Evolutionary conservation across 2,888 invertebrate species (phyloP).

Genomic region (Catocala fraxini): DNA sequence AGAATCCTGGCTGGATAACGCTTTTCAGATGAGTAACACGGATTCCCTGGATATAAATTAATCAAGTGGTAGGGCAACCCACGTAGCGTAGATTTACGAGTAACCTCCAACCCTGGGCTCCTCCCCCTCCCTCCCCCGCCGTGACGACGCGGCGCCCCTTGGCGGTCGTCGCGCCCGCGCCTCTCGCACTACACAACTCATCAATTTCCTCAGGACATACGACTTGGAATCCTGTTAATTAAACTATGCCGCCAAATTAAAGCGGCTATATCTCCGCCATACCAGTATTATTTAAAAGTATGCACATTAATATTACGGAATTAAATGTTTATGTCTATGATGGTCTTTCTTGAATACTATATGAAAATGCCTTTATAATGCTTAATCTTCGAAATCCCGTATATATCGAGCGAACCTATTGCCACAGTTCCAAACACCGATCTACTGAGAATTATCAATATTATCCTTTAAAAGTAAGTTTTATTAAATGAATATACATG

Average conservation of each 20-base stretch:
- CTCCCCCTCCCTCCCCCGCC: slow-evolving; percentile 31
- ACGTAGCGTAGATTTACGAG: slow-evolving; percentile 79
- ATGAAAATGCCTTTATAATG: too few species aligned
- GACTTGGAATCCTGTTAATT: slow-evolving; percentile 81
- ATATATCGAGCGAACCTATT: too few species aligned
- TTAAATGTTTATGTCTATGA: too few species aligned
- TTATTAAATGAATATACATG: too few species aligned
- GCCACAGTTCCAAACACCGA: too few species aligned
- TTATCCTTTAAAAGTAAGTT: too few species aligned
- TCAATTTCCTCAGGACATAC: slow-evolving; percentile 81
- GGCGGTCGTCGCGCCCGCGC: slow-evolving; percentile 12
- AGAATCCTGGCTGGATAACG: slow-evolving; percentile 60
- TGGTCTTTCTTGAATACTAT: too few species aligned
- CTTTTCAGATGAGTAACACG: slow-evolving; percentile 71
- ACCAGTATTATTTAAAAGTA: slow-evolving; percentile 27
- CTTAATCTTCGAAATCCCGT: too few species aligned
- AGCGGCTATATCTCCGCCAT: slow-evolving; percentile 55
- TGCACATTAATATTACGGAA: slow-evolving; percentile 38
- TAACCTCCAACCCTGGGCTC: slow-evolving; percentile 49
- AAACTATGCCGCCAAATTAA: slow-evolving; percentile 82
- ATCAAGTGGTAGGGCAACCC: slow-evolving; percentile 71
- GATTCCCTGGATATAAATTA: slow-evolving; percentile 77
- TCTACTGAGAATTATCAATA: too few species aligned
- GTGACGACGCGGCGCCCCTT: slow-evolving; percentile 3
- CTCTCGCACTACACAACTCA: slow-evolving; percentile 75